phyloP scores from a whole-genome alignment of 2,113 vertebrate genomes.

The Nothocercus julius region DNA sequence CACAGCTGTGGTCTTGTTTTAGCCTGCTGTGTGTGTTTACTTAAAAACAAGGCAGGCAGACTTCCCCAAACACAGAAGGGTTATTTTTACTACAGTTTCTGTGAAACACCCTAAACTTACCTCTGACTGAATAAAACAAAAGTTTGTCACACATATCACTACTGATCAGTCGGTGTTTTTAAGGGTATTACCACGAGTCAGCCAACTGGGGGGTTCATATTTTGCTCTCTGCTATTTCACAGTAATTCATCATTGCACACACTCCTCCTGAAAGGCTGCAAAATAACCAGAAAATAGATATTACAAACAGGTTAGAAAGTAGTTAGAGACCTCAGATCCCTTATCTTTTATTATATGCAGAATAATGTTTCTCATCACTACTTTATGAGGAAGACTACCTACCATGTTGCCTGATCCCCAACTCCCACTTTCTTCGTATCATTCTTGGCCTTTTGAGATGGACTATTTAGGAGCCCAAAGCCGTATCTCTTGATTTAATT shows the following conservation, averaged over 20 bases:
- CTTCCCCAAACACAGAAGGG: constrained; percentile 1
- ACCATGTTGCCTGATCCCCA: neutral
- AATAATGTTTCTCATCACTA: neutral
- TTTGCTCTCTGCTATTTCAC: neutral
- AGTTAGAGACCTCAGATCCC: neutral
- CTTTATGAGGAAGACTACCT: neutral
- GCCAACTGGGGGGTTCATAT: neutral
- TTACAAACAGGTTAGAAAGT: neutral
- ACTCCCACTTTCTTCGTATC: neutral
- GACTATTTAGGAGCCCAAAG: neutral
- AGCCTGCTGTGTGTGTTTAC: neutral
- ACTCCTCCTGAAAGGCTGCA: neutral
- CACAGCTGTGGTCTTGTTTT: neutral
- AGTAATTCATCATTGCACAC: neutral
- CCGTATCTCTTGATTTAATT: neutral
- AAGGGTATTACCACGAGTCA: neutral
- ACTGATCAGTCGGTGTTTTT: neutral
- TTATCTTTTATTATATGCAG: neutral
- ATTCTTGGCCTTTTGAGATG: neutral
- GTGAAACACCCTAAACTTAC: neutral
- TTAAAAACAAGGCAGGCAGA: constrained; percentile 33
- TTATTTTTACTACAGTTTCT: neutral
- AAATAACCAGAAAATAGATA: neutral
- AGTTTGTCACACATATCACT: neutral
- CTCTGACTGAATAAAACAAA: neutral